Evolutionary conservation across 2,113 vertebrate species (phyloP).

Genomic region (Hoplias malabaricus): DNA sequence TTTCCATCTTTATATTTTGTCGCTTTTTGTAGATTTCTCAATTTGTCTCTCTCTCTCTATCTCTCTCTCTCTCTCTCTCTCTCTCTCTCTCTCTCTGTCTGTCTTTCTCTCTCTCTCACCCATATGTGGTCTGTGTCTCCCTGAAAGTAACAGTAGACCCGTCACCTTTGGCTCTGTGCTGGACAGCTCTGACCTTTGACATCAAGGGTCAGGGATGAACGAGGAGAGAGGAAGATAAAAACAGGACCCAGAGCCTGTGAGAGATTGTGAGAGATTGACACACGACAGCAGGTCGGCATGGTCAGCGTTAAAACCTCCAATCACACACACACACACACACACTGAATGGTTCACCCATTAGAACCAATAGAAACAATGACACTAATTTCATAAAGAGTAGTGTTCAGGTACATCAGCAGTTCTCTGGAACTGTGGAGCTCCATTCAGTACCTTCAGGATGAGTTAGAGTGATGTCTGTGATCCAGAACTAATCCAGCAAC

Average conservation of each 20-base stretch:
- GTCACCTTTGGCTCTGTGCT: conserved; percentile 22
- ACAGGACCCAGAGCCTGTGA: too few species aligned
- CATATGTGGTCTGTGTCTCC: conserved; percentile 33
- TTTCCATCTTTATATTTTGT: too few species aligned
- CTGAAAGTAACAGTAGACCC: conserved; percentile 43
- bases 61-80: not conserved
- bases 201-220: conserved; percentile 34
- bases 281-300: conserved; percentile 48
- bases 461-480: too few species aligned
- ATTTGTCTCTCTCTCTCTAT: not conserved
- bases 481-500: too few species aligned
- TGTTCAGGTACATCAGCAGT: too few species aligned
- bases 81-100: conserved; percentile 32
- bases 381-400: too few species aligned
- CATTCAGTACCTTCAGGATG: too few species aligned
- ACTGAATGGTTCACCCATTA: too few species aligned
- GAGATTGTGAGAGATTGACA: conserved; percentile 30
- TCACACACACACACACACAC: not conserved
- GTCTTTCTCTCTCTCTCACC: conserved; percentile 17
- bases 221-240: conserved; percentile 41
- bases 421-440: too few species aligned
- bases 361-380: too few species aligned
- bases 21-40: too few species aligned
- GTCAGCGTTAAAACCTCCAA: conserved; percentile 39
- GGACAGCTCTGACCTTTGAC: conserved; percentile 45